Evolutionary conservation across 2,113 vertebrate genomes (phyloP).

Genomic region (Crotalus viridis): DNA sequence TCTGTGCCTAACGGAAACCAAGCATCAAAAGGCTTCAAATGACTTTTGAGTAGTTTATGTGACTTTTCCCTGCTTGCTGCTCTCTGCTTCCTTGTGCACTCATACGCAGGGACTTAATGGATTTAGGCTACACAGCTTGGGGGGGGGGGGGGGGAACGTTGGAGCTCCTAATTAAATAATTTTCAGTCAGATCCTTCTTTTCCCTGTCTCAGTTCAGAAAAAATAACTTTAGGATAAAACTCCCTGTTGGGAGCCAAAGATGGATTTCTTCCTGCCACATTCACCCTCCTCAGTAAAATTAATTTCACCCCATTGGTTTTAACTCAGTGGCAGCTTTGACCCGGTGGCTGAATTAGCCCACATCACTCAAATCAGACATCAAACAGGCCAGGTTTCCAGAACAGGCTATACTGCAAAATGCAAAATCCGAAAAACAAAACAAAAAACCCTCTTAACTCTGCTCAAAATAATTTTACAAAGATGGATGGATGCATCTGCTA

Average conservation of each 20-base stretch:
- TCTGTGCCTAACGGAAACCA: not conserved
- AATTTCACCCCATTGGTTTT: not conserved
- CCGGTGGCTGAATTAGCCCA: not conserved
- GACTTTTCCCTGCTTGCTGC: not conserved
- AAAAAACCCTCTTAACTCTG: not conserved
- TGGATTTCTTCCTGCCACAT: not conserved
- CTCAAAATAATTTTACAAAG: not conserved
- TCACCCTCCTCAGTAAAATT: not conserved
- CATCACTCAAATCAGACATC: not conserved
- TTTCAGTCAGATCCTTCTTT: not conserved
- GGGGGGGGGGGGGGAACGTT: not conserved
- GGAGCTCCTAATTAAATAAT: not conserved
- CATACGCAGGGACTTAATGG: not conserved
- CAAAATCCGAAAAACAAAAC: too few species aligned
- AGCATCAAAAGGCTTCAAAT: not conserved
- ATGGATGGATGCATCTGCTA: not conserved
- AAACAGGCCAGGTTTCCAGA: not conserved
- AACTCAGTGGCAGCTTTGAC: not conserved
- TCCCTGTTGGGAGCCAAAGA: not conserved
- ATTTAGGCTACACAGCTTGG: not conserved
- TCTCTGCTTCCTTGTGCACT: not conserved
- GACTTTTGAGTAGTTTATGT: not conserved
- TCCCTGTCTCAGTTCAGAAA: not conserved
- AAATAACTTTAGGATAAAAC: not conserved
- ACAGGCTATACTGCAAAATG: not conserved